Conservation (phyloP, 2,113 vertebrate genomes). For the Orthochromis malagaraziensis region DNA sequence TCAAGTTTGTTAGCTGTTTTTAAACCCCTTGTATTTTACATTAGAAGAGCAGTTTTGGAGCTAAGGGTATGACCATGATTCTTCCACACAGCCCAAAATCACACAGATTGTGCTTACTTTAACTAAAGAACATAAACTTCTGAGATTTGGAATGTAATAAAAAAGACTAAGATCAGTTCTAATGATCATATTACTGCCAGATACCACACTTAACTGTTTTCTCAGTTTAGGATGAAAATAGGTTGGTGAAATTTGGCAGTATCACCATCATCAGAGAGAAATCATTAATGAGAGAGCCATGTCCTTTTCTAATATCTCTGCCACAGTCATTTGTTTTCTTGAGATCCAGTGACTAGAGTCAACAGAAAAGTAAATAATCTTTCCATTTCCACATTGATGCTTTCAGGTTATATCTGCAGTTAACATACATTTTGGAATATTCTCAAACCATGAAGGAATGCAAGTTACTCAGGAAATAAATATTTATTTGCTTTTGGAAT, state of each 20-base stretch:
- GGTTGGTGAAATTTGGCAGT: neutral
- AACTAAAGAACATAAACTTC: no score
- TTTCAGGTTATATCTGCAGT: neutral
- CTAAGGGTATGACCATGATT: neutral
- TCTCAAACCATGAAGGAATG: neutral
- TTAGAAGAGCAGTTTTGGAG: neutral
- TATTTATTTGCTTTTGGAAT: neutral
- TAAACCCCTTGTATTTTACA: no score
- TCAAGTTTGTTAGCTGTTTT: neutral
- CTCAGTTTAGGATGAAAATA: neutral
- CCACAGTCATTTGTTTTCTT: neutral
- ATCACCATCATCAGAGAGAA: neutral
- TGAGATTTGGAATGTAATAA: neutral
- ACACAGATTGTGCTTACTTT: neutral
- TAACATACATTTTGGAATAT: neutral
- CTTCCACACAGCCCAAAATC: neutral
- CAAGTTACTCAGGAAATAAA: neutral
- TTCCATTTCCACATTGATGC: neutral
- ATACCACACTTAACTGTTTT: neutral
- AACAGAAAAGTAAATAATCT: fast-evolving
- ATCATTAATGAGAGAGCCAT: neutral
- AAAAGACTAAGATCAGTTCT: neutral
- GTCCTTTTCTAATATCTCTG: neutral
- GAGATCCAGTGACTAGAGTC: neutral
- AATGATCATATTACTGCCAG: fast-evolving